A percentile compares a stretch with the other conserved stretches of the same genome.
Evolutionary conservation across 2,113 vertebrate genomes (phyloP).

Genomic region (Trichechus manatus): DNA sequence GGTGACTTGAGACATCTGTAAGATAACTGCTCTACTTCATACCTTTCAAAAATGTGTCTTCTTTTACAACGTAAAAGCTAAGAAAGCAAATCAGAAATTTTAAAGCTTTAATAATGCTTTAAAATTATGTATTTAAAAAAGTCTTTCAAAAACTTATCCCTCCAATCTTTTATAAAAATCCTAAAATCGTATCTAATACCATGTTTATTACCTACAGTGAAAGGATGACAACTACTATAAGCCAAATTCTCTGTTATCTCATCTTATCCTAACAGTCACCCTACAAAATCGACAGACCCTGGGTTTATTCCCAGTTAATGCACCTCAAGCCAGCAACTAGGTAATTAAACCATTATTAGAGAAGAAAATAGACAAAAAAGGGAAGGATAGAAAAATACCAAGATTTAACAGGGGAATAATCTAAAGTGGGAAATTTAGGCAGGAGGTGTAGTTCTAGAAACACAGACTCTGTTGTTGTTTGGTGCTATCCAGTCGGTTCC

Average conservation of each 20-base stretch:
- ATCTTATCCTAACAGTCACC: too few relatives aligned
- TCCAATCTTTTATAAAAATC: not conserved
- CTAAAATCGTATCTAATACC: not conserved
- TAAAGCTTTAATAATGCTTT: slow-evolving; percentile 10
- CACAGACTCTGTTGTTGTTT: too few relatives aligned
- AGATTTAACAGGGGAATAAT: not conserved
- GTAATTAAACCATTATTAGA: not conserved
- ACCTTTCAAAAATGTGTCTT: not conserved
- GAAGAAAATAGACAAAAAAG: not conserved
- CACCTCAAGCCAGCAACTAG: too few relatives aligned
- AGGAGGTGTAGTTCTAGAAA: not conserved
- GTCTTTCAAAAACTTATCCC: slow-evolving; percentile 32
- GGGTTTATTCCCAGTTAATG: too few relatives aligned
- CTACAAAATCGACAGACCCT: too few relatives aligned
- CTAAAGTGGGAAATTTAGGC: not conserved
- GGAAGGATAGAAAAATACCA: not conserved
- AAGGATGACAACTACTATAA: not conserved
- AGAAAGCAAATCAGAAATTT: slow-evolving; percentile 16
- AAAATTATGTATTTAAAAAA: slow-evolving; percentile 48
- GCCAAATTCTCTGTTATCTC: not conserved
- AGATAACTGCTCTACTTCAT: not conserved
- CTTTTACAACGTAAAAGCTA: slow-evolving; percentile 23
- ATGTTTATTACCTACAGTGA: not conserved
- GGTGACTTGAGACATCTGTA: not conserved
- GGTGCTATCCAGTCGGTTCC: too few relatives aligned